These are phyloP conservation scores for Microtus montanus DNA, from an alignment of 2,113 vertebrate species.

Conservation along the genomic window DNA sequence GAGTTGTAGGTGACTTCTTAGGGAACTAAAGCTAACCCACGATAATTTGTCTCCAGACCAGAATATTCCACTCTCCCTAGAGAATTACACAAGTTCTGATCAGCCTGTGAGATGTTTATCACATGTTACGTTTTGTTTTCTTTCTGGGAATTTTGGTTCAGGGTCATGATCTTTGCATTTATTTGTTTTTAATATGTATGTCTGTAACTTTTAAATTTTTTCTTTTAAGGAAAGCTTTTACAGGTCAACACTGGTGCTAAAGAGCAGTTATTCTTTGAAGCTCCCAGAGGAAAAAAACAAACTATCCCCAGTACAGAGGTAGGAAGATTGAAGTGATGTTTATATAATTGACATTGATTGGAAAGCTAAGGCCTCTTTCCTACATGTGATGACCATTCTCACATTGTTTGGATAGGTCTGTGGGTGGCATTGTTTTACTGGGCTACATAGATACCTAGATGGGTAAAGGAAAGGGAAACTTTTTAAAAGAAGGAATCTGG, in stretches of 20 bases:
- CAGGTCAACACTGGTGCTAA: conserved; percentile 98
- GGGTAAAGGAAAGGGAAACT: conserved; percentile 31
- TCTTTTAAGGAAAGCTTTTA: conserved; percentile 94
- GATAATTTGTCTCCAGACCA: not conserved
- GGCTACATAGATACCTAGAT: not conserved
- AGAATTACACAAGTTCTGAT: not conserved
- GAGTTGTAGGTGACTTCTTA: not conserved
- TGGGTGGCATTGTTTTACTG: conserved; percentile 13
- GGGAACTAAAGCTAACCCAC: not conserved
- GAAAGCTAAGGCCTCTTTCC: not conserved
- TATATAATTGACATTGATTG: not conserved
- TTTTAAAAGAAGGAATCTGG: conserved; percentile 27
- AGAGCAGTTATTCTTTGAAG: conserved; percentile 98
- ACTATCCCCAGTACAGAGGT: conserved; percentile 94
- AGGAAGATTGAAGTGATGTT: conserved; percentile 61
- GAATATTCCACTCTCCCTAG: not conserved
- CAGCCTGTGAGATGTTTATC: not conserved
- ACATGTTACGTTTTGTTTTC: not conserved
- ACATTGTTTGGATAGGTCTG: conserved; percentile 21
- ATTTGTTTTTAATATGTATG: conserved; percentile 22
- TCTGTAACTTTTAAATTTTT: not conserved
- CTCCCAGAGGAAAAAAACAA: conserved; percentile 96
- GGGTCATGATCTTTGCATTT: conserved; percentile 24
- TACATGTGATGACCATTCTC: not conserved
- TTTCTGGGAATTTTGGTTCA: not conserved